phyloP scores from a whole-genome alignment of 2,888 invertebrate species.

The Lampropteryx suffumata region DNA sequence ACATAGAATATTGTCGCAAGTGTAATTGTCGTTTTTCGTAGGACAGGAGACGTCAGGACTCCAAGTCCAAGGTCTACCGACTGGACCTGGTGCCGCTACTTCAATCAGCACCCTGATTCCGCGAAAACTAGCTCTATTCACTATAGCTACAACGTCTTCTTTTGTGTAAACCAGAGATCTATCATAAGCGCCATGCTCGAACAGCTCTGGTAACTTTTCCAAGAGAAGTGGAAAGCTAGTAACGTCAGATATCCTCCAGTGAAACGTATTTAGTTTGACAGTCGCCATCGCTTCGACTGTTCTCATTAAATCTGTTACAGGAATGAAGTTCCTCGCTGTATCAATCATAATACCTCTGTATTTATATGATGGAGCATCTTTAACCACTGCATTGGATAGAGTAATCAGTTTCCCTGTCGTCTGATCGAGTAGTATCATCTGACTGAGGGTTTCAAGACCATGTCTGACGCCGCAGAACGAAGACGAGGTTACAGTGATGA shows the following conservation, averaged over 20 bases:
- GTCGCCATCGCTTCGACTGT: slow-evolving; percentile 93
- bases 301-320: slow-evolving; percentile 86
- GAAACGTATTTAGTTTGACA: slow-evolving; percentile 94
- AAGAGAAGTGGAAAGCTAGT: slow-evolving; percentile 94
- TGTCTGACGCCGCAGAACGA: slow-evolving; percentile 90
- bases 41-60: slow-evolving; percentile 79
- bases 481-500: slow-evolving; percentile 79
- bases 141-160: slow-evolving; percentile 86
- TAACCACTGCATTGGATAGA: slow-evolving; percentile 83
- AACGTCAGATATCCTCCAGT: slow-evolving; percentile 94
- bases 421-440: slow-evolving; percentile 89
- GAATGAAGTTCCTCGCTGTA: slow-evolving; percentile 93
- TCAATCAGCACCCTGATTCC: slow-evolving; percentile 94
- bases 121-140: slow-evolving; percentile 88
- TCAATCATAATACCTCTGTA: slow-evolving; percentile 95
- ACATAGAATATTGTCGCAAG: slow-evolving; percentile 89
- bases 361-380: slow-evolving; percentile 88
- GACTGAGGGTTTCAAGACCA: slow-evolving; percentile 88
- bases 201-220: slow-evolving; percentile 86
- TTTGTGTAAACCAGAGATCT: slow-evolving; percentile 87
- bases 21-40: slow-evolving; percentile 42
- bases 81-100: slow-evolving; percentile 93
- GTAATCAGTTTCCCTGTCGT: slow-evolving; percentile 83
- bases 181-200: slow-evolving; percentile 91
- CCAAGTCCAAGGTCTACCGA: slow-evolving; percentile 93